Evolutionary conservation across 35 echinoderm and acorn worm species (phyloP).

Genomic region (Holothuria glaberrima): DNA sequence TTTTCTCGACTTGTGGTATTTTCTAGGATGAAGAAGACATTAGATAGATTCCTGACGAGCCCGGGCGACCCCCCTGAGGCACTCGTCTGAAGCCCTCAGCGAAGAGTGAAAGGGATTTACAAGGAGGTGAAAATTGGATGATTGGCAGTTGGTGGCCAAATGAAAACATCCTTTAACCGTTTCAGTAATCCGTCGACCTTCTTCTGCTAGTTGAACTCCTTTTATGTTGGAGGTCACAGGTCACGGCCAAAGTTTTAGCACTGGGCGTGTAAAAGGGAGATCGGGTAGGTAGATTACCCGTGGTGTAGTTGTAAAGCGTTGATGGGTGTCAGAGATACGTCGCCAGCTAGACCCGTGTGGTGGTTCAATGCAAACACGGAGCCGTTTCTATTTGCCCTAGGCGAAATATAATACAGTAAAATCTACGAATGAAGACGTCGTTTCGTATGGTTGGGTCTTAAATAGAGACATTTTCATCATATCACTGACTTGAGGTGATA

Average conservation of each 20-base stretch:
- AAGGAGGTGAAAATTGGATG: not conserved
- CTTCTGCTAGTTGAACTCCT: not conserved
- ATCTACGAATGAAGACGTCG: too few species aligned
- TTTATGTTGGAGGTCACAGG: conserved; percentile 5
- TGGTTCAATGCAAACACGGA: conserved; percentile 29
- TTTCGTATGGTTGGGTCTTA: not conserved
- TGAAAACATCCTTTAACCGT: conserved; percentile 47
- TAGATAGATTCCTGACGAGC: conserved; percentile 21
- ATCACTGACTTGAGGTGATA: not conserved
- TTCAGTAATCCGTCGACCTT: conserved; percentile 33
- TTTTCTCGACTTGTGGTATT: not conserved
- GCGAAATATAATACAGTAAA: not conserved
- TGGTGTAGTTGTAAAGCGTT: conserved; percentile 17
- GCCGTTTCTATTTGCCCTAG: not conserved
- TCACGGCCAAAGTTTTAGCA: conserved; percentile 40
- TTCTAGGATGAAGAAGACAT: conserved; percentile 1
- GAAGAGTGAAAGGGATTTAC: conserved; percentile 30
- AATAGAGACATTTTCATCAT: conserved; percentile 51
- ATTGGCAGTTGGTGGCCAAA: conserved; percentile 43
- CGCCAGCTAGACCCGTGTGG: conserved; percentile 36
- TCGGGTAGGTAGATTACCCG: conserved; percentile 3
- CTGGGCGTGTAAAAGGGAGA: conserved; percentile 2
- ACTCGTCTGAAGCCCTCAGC: conserved; percentile 8
- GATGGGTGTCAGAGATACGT: conserved; percentile 37
- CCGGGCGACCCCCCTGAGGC: conserved; percentile 1